These are phyloP conservation scores for Cryptocephalus primarius DNA, from an alignment of 2,888 invertebrate species.

Conservation along the genomic window DNA sequence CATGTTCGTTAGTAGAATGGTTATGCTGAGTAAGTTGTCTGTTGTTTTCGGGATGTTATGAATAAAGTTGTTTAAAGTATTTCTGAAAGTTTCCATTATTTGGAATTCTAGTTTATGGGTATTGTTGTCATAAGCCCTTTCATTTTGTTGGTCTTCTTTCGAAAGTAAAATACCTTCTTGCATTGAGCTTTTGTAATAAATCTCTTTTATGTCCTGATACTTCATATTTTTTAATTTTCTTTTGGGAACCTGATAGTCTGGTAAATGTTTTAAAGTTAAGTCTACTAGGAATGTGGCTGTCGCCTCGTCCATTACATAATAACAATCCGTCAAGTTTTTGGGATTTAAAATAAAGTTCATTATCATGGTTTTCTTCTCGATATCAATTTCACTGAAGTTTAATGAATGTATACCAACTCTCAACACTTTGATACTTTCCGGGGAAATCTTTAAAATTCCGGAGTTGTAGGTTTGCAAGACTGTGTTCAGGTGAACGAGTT, in stretches of 20 bases:
- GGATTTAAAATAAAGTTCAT: conserved; percentile 23
- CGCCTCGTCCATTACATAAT: conserved; percentile 9
- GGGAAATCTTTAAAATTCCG: conserved; percentile 31
- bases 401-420: conserved; percentile 28
- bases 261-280: conserved; percentile 28
- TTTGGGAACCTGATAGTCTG: conserved; percentile 4
- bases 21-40: conserved; percentile 10
- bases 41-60: conserved; percentile 5
- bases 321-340: conserved; percentile 14
- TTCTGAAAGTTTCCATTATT: conserved; percentile 4
- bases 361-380: conserved; percentile 14
- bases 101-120: conserved; percentile 12
- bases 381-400: conserved; percentile 22
- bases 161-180: not conserved
- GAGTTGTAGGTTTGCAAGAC: conserved; percentile 35
- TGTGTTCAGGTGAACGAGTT: conserved; percentile 24
- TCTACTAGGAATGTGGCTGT: conserved; percentile 23
- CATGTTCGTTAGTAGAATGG: conserved; percentile 14
- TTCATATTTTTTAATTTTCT: conserved; percentile 5
- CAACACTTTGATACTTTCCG: conserved; percentile 32
- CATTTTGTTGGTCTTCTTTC: not conserved
- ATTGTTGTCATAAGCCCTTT: conserved; percentile 1
- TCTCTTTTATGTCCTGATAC: conserved; percentile 20
- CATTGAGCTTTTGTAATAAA: conserved; percentile 13
- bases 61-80: conserved; percentile 10